Evolutionary conservation across 1,140 invertebrate genomes (phyloP).

Genomic region (Drosophila miranda): DNA sequence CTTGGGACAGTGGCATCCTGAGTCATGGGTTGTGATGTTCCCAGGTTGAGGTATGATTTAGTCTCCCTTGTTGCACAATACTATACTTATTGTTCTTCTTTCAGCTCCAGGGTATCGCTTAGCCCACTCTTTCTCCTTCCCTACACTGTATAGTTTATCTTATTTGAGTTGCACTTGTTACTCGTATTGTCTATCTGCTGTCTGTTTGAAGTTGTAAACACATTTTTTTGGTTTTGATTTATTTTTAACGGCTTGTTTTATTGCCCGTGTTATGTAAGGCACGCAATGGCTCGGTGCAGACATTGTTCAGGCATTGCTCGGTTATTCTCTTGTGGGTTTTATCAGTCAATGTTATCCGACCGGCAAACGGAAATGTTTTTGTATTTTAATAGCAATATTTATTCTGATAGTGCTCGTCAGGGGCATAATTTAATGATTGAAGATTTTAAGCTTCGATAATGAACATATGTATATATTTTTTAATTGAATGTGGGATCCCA

Average conservation of each 20-base stretch:
- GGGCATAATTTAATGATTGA: constrained; percentile 29
- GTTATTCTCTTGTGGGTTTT: constrained; percentile 36
- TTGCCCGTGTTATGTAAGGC: constrained; percentile 44
- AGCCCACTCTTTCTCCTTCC: neutral
- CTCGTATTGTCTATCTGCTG: constrained; percentile 18
- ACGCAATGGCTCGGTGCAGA: constrained; percentile 53
- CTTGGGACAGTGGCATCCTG: neutral
- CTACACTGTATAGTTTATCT: constrained; percentile 17
- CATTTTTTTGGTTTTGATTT: constrained; percentile 32
- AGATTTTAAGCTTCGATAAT: constrained; percentile 1
- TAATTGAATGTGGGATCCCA: constrained; percentile 2
- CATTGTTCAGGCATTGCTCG: constrained; percentile 31
- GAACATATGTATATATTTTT: neutral
- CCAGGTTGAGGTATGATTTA: no score
- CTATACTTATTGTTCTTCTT: no score
- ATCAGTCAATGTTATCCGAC: constrained; percentile 69
- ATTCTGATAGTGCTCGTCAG: constrained; percentile 6
- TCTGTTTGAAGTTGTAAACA: constrained; percentile 33
- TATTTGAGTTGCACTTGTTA: constrained; percentile 46
- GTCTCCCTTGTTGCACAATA: no score
- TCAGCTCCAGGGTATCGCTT: constrained; percentile 4
- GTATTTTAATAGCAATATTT: constrained; percentile 39
- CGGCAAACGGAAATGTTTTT: constrained; percentile 64
- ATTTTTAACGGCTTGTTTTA: constrained; percentile 31
- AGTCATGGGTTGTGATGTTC: no score